A percentile compares a stretch with the other conserved stretches of the same genome.
Conservation (phyloP, 2,888 invertebrate species). For the Carpatolechia fugitivella region DNA sequence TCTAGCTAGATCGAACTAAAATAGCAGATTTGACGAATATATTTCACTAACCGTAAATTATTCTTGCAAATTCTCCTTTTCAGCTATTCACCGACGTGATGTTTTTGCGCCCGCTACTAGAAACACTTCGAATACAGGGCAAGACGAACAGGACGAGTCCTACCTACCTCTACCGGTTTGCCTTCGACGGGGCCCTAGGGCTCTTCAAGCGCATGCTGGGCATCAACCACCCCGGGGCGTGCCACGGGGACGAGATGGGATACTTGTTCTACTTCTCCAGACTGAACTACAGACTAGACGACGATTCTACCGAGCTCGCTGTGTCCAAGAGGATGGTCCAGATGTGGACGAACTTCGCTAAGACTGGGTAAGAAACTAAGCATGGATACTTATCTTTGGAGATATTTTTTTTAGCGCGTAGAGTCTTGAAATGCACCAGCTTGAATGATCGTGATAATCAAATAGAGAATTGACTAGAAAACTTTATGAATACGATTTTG, state of each 20-base stretch:
- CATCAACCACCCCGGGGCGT: conserved; percentile 79
- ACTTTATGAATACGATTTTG: too few species aligned
- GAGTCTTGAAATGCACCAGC: too few species aligned
- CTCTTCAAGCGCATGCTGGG: conserved; percentile 82
- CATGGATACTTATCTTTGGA: too few species aligned
- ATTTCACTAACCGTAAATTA: not conserved
- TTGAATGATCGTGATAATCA: too few species aligned
- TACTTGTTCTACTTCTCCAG: conserved; percentile 82
- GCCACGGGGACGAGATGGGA: conserved; percentile 83
- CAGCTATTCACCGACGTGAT: conserved; percentile 82
- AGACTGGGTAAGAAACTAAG: conserved; percentile 73
- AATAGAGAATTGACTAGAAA: too few species aligned
- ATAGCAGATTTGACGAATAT: too few species aligned
- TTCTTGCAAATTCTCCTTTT: conserved; percentile 15
- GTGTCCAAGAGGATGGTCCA: conserved; percentile 81
- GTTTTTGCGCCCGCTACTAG: conserved; percentile 79
- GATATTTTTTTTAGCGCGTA: too few species aligned
- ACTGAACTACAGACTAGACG: conserved; percentile 80
- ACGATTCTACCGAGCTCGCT: conserved; percentile 76
- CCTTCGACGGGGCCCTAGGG: conserved; percentile 81
- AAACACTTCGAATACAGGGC: conserved; percentile 69
- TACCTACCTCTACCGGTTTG: conserved; percentile 80
- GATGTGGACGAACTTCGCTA: conserved; percentile 83
- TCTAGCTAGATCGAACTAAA: too few species aligned
- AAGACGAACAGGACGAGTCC: conserved; percentile 67